Percentiles rank a stretch among this genome's conserved stretches.
phyloP scores from a whole-genome alignment of 2,797 vertebrate species.

The Muscicapa comitata region DNA sequence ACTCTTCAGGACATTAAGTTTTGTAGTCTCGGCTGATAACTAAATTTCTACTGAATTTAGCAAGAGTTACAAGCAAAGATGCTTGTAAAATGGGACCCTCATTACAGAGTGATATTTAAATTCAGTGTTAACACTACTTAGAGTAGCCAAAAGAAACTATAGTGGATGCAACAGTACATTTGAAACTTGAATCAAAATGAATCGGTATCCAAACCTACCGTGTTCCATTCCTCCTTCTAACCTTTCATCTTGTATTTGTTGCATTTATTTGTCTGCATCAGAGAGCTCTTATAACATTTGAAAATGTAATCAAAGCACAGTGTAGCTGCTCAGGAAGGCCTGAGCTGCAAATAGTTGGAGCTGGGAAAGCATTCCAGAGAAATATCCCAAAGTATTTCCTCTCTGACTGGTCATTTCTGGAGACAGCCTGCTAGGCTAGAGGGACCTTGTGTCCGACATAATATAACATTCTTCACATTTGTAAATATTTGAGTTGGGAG shows the following conservation, averaged over 20 bases:
- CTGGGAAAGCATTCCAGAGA: constrained; percentile 9
- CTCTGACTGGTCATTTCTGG: neutral
- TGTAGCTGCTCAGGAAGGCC: neutral
- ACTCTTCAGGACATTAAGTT: neutral
- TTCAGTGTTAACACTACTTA: neutral
- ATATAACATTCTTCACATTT: neutral
- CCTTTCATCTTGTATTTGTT: neutral
- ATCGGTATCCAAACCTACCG: neutral
- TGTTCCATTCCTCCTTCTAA: neutral
- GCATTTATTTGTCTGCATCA: neutral
- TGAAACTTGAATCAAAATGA: neutral
- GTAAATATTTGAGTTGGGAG: neutral
- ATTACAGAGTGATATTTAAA: neutral
- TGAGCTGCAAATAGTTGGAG: neutral
- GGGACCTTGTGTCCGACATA: neutral
- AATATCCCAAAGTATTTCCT: neutral
- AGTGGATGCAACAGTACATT: neutral
- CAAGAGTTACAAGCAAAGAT: neutral
- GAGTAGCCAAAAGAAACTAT: neutral
- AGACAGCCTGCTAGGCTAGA: neutral
- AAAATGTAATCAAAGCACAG: neutral
- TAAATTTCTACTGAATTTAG: neutral
- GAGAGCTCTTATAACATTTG: neutral
- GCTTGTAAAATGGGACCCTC: neutral
- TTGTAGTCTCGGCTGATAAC: neutral